These are phyloP conservation scores for Hemiprocne comata DNA, from an alignment of 2,113 vertebrate genomes.

Conservation along the genomic window DNA sequence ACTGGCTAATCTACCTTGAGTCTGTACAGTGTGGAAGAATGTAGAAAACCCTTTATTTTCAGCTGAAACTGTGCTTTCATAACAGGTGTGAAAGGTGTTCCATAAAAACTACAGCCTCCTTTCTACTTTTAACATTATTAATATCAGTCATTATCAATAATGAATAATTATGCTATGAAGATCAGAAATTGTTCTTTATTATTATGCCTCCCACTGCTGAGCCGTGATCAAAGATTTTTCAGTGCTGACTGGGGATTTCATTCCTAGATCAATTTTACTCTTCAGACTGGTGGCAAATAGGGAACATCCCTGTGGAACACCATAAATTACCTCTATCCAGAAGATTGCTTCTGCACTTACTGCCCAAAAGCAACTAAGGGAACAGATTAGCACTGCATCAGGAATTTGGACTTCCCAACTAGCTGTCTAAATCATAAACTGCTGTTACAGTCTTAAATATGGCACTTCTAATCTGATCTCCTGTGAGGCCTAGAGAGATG, in stretches of 20 bases:
- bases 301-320: neutral
- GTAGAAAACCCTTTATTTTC: neutral
- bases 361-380: neutral
- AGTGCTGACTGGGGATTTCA: neutral
- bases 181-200: neutral
- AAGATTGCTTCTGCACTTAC: neutral
- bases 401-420: neutral
- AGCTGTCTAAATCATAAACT: neutral
- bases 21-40: neutral
- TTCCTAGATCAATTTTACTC: neutral
- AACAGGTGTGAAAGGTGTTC: neutral
- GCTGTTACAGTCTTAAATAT: neutral
- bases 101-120: neutral
- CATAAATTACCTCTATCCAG: neutral
- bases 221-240: neutral
- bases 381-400: neutral
- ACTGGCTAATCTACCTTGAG: neutral
- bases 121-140: neutral
- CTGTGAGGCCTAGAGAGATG: neutral
- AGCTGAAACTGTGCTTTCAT: neutral
- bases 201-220: neutral
- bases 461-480: neutral
- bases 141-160: neutral
- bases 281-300: neutral
- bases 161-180: neutral